These are phyloP conservation scores for Sylvicapra grimmia DNA, from an alignment of 2,113 vertebrate species.

Conservation along the genomic window DNA sequence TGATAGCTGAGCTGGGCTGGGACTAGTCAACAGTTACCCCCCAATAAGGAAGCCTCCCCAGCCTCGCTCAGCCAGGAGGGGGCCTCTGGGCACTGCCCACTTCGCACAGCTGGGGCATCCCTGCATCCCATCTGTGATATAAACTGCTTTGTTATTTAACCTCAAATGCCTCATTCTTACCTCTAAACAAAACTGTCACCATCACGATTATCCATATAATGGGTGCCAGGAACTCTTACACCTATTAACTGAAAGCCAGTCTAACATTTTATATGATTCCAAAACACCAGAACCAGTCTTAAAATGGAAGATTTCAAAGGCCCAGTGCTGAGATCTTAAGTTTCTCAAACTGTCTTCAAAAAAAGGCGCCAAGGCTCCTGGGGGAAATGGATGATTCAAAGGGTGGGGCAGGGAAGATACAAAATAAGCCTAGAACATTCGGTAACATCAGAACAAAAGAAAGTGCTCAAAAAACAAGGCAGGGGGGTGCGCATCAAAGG, in stretches of 20 bases:
- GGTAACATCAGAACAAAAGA: neutral
- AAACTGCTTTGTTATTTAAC: neutral
- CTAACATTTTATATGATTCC: neutral
- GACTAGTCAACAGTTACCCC: neutral
- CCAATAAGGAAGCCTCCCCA: neutral
- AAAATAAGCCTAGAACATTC: neutral
- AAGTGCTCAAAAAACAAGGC: neutral
- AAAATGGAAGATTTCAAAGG: neutral
- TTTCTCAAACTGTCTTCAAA: neutral
- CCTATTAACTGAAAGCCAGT: neutral
- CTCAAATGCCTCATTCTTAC: neutral
- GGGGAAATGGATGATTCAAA: neutral
- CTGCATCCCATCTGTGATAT: neutral
- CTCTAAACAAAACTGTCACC: neutral
- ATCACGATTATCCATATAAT: neutral
- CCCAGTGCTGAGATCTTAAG: neutral
- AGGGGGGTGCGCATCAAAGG: neutral
- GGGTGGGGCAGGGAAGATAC: neutral
- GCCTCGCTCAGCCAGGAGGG: too few species aligned
- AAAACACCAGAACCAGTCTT: neutral
- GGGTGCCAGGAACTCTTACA: neutral
- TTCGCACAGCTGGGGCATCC: accelerated
- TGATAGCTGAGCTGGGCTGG: neutral
- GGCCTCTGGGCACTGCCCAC: neutral
- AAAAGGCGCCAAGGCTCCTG: neutral